Percentiles rank a stretch among this genome's conserved stretches.
phyloP scores from a whole-genome alignment of 1,140 invertebrate species.

The Camponotus pennsylvanicus region DNA sequence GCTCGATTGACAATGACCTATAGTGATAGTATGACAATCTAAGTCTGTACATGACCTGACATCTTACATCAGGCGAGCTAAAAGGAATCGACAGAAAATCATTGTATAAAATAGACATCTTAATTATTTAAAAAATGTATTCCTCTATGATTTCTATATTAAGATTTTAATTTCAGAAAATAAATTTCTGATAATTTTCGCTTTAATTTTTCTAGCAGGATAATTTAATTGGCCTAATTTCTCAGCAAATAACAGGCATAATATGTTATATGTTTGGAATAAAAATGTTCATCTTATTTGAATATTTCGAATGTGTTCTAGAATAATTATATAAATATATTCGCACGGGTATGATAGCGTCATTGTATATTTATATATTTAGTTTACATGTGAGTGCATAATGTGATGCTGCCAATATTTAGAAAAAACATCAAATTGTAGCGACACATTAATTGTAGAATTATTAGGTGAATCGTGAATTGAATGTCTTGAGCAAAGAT shows the following conservation, averaged over 20 bases:
- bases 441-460: conserved; percentile 52
- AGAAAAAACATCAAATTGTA: conserved; percentile 54
- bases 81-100: conserved; percentile 29
- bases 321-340: conserved; percentile 36
- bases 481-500: conserved; percentile 43
- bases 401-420: conserved; percentile 61
- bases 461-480: conserved; percentile 21
- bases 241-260: conserved; percentile 17
- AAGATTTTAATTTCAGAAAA: neutral
- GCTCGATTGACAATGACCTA: conserved; percentile 38
- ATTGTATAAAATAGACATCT: conserved; percentile 20
- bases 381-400: conserved; percentile 50
- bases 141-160: neutral
- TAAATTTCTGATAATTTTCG: conserved; percentile 17
- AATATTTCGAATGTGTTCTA: conserved; percentile 48
- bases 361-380: conserved; percentile 40
- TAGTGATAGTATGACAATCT: conserved; percentile 59
- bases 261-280: neutral
- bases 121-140: conserved; percentile 10
- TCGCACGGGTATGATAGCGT: conserved; percentile 31
- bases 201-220: conserved; percentile 29
- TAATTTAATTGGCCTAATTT: conserved; percentile 63
- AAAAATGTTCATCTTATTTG: conserved; percentile 30
- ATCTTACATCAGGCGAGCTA: conserved; percentile 5
- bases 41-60: conserved; percentile 49